Percentiles rank a stretch among this genome's conserved stretches.
Evolutionary conservation across 2,113 vertebrate species (phyloP).

Genomic region (Orientallactaga bullata): DNA sequence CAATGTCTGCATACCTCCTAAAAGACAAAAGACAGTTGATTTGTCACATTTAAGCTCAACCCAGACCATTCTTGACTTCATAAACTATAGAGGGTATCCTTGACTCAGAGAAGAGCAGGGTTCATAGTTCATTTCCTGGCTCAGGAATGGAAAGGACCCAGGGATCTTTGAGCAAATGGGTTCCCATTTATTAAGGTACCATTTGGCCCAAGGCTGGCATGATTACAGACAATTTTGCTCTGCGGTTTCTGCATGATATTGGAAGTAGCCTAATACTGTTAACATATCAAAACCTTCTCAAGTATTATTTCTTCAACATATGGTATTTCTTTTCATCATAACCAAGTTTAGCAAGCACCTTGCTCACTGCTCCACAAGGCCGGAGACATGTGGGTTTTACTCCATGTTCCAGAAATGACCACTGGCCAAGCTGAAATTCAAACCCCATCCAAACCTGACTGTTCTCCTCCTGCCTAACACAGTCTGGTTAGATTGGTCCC

Average conservation of each 20-base stretch:
- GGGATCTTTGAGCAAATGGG: no score
- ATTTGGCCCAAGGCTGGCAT: accelerated
- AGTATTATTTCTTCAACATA: accelerated
- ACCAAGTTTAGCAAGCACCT: accelerated
- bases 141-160: not conserved
- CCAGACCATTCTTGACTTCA: not conserved
- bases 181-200: not conserved
- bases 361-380: not conserved
- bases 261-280: accelerated
- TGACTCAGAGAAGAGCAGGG: no score
- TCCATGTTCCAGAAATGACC: accelerated
- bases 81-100: accelerated
- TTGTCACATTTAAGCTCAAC: not conserved
- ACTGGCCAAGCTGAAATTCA: not conserved
- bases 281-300: no score
- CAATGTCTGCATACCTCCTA: conserved; percentile 36
- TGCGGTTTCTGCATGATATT: accelerated
- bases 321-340: no score
- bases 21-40: conserved; percentile 56
- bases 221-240: not conserved
- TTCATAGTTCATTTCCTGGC: accelerated
- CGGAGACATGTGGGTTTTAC: accelerated
- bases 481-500: not conserved
- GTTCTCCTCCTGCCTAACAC: not conserved
- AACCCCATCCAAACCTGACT: not conserved